Evolutionary conservation across 1,140 invertebrate genomes (phyloP).

Genomic region (Prorops nasuta): DNA sequence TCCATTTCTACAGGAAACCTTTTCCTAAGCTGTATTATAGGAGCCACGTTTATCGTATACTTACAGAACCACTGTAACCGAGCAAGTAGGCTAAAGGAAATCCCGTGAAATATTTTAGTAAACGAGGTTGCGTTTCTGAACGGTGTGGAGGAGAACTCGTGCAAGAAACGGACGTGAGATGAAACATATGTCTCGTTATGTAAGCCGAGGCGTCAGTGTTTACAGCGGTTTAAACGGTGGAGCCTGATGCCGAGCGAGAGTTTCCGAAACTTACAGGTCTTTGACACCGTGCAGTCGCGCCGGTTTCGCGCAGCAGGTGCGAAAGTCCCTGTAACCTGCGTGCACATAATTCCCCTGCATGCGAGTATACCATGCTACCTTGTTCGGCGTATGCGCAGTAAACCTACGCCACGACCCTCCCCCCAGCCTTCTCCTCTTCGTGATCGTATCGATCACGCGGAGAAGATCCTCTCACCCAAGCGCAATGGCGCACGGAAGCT

Average conservation of each 20-base stretch:
- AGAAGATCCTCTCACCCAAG: conserved; percentile 4
- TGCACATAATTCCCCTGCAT: conserved; percentile 23
- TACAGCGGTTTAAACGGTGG: background rate
- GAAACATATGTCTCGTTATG: background rate
- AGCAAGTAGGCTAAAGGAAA: too few relatives aligned
- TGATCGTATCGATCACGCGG: background rate
- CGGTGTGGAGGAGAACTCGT: too few relatives aligned
- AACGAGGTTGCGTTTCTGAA: too few relatives aligned
- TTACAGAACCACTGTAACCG: too few relatives aligned
- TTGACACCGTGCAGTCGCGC: background rate
- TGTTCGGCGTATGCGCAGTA: too few relatives aligned
- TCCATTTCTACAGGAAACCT: too few relatives aligned
- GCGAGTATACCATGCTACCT: conserved; percentile 3
- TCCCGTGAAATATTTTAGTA: too few relatives aligned
- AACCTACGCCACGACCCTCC: background rate
- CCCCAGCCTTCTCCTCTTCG: conserved; percentile 12
- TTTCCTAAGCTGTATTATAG: too few relatives aligned
- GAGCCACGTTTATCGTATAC: too few relatives aligned
- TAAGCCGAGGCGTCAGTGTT: too few relatives aligned
- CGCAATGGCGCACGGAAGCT: background rate
- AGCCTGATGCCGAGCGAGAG: too few relatives aligned
- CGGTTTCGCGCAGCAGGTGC: conserved; percentile 22
- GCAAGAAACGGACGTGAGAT: too few relatives aligned
- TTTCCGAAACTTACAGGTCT: background rate
- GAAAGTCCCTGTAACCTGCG: conserved; percentile 8